Conservation (phyloP, 2,888 invertebrate genomes). For the Coenonympha glycerion region DNA sequence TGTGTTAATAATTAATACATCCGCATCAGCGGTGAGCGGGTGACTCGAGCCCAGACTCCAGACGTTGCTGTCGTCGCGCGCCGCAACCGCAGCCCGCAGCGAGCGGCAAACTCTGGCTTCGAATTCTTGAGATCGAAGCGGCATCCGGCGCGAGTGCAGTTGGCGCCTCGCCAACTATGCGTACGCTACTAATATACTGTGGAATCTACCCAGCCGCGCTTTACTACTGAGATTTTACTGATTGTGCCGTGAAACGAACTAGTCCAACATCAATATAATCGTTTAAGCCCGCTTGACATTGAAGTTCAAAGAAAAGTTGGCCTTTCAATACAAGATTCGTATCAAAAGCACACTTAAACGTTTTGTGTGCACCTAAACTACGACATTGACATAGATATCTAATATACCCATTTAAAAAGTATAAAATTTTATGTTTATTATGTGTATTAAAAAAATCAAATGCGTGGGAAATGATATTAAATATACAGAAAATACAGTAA, state of each 20-base stretch:
- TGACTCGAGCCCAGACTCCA: no score
- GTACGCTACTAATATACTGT: conserved; percentile 47
- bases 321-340: conserved; percentile 13
- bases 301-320: conserved; percentile 32
- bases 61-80: conserved; percentile 1
- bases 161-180: conserved; percentile 48
- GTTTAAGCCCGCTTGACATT: conserved; percentile 34
- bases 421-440: not conserved
- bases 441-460: not conserved
- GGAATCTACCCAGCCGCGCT: conserved; percentile 49
- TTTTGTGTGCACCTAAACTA: conserved; percentile 18
- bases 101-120: conserved; percentile 25
- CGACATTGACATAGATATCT: conserved; percentile 25
- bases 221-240: conserved; percentile 41
- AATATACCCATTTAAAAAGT: not conserved
- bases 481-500: no score
- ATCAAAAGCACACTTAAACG: conserved; percentile 20
- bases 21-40: conserved; percentile 1
- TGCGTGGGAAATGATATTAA: no score
- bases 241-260: conserved; percentile 38
- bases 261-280: conserved; percentile 36
- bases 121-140: conserved; percentile 37
- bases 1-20: no score
- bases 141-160: conserved; percentile 58
- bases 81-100: conserved; percentile 9